Evolutionary conservation across 2,797 vertebrate genomes (phyloP).

Genomic region (Acanthurus tractus): DNA sequence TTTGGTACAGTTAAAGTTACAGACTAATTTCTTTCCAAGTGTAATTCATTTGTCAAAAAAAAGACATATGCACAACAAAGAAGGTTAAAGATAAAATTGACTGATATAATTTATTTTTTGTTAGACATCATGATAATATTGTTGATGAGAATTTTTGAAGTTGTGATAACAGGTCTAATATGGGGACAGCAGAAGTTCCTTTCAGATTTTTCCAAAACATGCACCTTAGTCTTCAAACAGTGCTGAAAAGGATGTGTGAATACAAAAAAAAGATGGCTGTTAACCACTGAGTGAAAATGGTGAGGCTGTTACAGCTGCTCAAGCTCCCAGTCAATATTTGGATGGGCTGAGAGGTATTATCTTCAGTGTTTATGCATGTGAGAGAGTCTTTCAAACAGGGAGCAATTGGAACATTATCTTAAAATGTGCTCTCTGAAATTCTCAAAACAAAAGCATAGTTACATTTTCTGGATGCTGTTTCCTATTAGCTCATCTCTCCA

Average conservation of each 20-base stretch:
- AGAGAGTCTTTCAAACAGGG: background rate
- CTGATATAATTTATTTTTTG: too few relatives aligned
- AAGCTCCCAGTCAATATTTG: conserved; percentile 50
- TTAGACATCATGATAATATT: too few relatives aligned
- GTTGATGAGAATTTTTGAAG: too few relatives aligned
- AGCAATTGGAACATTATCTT: conserved; percentile 19
- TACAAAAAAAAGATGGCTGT: conserved; percentile 36
- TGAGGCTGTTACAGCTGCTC: conserved; percentile 31
- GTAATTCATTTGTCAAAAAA: too few relatives aligned
- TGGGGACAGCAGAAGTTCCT: too few relatives aligned
- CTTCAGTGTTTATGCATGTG: conserved; percentile 24
- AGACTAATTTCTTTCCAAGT: too few relatives aligned
- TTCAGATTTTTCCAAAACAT: background rate
- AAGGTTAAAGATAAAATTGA: too few relatives aligned
- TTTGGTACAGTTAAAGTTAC: too few relatives aligned
- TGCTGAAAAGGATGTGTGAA: conserved; percentile 7
- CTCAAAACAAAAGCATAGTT: conserved; percentile 18
- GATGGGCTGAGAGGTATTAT: conserved; percentile 26
- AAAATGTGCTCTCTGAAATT: conserved; percentile 38
- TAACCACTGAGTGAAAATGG: conserved; percentile 35
- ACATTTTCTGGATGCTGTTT: conserved; percentile 11
- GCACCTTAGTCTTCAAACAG: background rate
- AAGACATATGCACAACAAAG: too few relatives aligned
- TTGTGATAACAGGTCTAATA: too few relatives aligned
- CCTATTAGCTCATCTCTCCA: conserved; percentile 16